Base-by-base conservation (phyloP, 1,140 invertebrate species). In the Nasonia vitripennis region DNA sequence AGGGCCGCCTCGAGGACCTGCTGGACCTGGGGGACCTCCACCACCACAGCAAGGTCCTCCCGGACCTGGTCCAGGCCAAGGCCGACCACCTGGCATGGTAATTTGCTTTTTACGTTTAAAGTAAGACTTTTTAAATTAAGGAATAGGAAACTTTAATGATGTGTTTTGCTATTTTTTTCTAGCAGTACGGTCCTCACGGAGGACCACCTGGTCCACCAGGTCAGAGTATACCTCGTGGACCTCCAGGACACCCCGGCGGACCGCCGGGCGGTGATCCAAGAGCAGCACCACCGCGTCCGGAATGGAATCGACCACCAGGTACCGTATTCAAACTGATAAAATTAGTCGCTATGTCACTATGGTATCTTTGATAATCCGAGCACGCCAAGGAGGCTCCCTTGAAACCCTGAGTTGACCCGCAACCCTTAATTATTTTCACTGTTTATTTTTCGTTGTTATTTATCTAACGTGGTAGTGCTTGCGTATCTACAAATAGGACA, bases 241-340 rank as follows among this genome's bases (percentile, higher is more conserved):
- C 95, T 11, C 94, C 94, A 86, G 94, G 95, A 80, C 93, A 93
- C 87, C 93, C 93, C 70, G 92, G 93, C 79, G 93, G 92, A 41
- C 94, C 93, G 84, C 92, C 93, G 37, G 93, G 94, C 51, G 95
- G 93, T 74, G 95, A 95, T 90, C 94, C 94, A 20, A 90, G 95
- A 87, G 95, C 94, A 85, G 94, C 94, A 45, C 95, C 95, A 31
- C 92, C 92, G 27, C 95, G 91, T n/a, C 95, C 95, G 14, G 96
- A 97, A 89, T 97, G 96, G 96, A 96, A 96, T 90, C 93, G 96
- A 88, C 96, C 96, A 81, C 96, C 96, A 86, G 94, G 94, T 93
- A 89, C 86, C 6, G 73, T 87, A 62, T 62, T n/a, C 14, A 85
- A 89, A 71, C 9, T 45, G 2, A 48, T 41, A 70, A 7, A 34